Percentiles rank a stretch among this genome's conserved stretches.
These are phyloP conservation scores for Melolontha melolontha DNA, from an alignment of 2,888 invertebrate species.

Conservation along the genomic window DNA sequence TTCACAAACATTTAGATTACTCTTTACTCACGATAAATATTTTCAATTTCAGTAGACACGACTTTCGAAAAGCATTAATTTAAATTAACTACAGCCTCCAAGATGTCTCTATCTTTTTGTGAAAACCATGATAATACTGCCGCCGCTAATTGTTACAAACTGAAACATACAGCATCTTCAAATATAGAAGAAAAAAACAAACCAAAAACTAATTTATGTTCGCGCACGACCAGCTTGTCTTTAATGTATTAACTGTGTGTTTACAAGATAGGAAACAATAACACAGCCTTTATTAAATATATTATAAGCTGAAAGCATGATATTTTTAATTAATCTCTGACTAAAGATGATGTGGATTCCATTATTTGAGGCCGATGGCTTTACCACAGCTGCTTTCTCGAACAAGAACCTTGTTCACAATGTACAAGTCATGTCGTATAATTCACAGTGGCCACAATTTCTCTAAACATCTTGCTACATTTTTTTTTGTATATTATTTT, in stretches of 20 bases:
- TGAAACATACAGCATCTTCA: conserved; percentile 26
- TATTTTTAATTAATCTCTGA: conserved; percentile 56
- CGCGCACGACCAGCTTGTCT: conserved; percentile 25
- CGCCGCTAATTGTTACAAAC: conserved; percentile 37
- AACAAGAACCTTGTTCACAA: conserved; percentile 31
- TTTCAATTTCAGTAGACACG: no score
- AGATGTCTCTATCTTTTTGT: conserved; percentile 22
- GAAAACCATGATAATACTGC: conserved; percentile 12
- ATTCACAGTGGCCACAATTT: conserved; percentile 16
- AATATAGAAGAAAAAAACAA: conserved; percentile 25
- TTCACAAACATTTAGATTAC: no score
- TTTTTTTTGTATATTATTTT: conserved; percentile 6
- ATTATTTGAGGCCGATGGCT: conserved; percentile 53
- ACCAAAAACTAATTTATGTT: conserved; percentile 30
- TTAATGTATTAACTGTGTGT: conserved; percentile 37
- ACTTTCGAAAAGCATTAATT: conserved; percentile 24
- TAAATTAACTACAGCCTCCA: conserved; percentile 11
- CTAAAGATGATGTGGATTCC: conserved; percentile 51
- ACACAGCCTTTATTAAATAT: conserved; percentile 48
- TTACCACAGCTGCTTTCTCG: conserved; percentile 50
- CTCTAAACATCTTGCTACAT: neutral
- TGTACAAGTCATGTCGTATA: neutral
- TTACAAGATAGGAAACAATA: conserved; percentile 41
- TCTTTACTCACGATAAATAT: no score
- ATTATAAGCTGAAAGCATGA: conserved; percentile 48